Conservation (phyloP, 2,888 invertebrate genomes). For the Cataglyphis altisquamis region DNA sequence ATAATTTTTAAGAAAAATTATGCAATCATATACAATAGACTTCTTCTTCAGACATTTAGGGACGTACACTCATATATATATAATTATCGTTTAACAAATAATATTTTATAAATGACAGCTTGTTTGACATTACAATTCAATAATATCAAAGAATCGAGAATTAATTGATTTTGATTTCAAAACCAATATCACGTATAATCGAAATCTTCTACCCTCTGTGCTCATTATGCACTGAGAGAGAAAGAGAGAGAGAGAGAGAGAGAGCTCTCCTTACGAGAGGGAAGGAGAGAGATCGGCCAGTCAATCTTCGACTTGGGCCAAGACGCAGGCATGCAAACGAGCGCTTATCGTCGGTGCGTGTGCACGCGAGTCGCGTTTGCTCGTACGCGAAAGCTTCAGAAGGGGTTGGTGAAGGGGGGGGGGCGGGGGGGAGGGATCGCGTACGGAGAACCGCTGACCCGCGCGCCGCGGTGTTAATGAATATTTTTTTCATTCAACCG, state of each 20-base stretch:
- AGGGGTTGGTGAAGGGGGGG: not conserved
- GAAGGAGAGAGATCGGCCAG: slow-evolving; percentile 1
- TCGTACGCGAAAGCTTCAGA: not conserved
- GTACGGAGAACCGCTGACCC: slow-evolving; percentile 79
- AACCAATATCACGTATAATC: not conserved
- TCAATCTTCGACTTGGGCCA: slow-evolving; percentile 36
- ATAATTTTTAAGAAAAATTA: no score
- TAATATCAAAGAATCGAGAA: not conserved
- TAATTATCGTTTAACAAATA: not conserved
- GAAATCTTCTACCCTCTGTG: not conserved
- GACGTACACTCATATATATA: no score
- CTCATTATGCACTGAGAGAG: not conserved
- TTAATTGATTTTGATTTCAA: not conserved
- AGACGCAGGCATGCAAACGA: slow-evolving; percentile 62
- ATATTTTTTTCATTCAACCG: slow-evolving; percentile 85
- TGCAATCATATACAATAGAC: no score
- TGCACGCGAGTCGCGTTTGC: slow-evolving; percentile 3
- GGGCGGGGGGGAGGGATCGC: not conserved
- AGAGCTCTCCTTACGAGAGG: no score
- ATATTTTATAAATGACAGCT: not conserved
- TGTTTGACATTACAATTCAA: not conserved
- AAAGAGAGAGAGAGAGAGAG: no score
- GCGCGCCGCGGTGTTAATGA: slow-evolving; percentile 83
- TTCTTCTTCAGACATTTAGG: no score
- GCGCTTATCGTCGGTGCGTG: not conserved